phyloP scores from a whole-genome alignment of 2,797 vertebrate species.

The Avahi laniger region DNA sequence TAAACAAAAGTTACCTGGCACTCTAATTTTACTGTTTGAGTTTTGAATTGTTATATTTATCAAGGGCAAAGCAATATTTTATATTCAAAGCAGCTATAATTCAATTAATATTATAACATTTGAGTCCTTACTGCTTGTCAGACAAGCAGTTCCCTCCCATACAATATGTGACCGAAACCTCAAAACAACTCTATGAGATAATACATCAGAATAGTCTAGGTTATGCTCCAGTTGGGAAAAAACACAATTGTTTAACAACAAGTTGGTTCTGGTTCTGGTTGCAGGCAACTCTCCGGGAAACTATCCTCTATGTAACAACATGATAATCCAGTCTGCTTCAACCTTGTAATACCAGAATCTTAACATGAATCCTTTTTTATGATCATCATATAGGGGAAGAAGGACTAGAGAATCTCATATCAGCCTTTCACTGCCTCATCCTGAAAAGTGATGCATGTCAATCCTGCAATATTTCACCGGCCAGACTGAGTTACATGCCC shows the following conservation, averaged over 20 bases:
- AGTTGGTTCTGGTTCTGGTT: background rate
- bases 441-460: background rate
- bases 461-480: background rate
- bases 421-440: background rate
- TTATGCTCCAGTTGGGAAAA: background rate
- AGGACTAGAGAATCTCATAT: background rate
- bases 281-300: background rate
- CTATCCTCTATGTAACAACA: background rate
- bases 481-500: background rate
- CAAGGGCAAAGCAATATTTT: background rate
- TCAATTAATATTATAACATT: background rate
- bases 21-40: background rate
- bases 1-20: background rate
- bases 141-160: background rate
- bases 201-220: background rate
- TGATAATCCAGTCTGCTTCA: background rate
- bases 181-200: background rate
- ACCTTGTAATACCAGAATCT: background rate
- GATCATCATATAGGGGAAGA: background rate
- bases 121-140: background rate
- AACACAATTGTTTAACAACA: background rate
- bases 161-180: background rate
- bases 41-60: conserved; percentile 13
- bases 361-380: background rate
- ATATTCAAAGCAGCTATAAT: background rate